A percentile compares a stretch with the other conserved stretches of the same genome.
These are phyloP conservation scores for Andricus quercusramuli DNA, from an alignment of 2,888 invertebrate species.

Conservation along the genomic window DNA sequence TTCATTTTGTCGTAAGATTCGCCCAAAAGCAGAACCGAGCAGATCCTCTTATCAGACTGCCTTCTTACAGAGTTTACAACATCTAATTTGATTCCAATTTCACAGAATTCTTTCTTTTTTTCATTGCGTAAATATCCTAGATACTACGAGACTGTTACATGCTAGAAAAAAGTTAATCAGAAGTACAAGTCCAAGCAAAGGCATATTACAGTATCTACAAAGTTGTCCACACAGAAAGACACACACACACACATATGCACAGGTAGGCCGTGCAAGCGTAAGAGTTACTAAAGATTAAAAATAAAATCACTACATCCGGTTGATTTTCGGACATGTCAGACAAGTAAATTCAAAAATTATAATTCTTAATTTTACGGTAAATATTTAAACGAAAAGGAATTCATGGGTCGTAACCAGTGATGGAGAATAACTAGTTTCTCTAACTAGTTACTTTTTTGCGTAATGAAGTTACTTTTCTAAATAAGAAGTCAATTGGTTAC, in stretches of 20 bases:
- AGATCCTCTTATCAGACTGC: too few species aligned
- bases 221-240: background rate
- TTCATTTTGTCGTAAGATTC: too few species aligned
- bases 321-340: background rate
- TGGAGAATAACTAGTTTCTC: too few species aligned
- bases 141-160: background rate
- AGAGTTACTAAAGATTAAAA: conserved; percentile 6
- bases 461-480: too few species aligned
- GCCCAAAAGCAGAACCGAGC: too few species aligned
- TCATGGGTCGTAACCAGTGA: background rate
- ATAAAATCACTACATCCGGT: background rate
- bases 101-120: background rate
- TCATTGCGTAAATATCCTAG: background rate
- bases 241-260: background rate
- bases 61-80: background rate
- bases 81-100: background rate
- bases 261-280: conserved; percentile 2
- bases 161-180: background rate
- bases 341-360: background rate
- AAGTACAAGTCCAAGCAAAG: conserved; percentile 51
- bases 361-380: background rate
- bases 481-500: too few species aligned
- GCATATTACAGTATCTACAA: conserved; percentile 39
- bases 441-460: too few species aligned
- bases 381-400: background rate